Base-by-base conservation (phyloP, 1,140 invertebrate genomes). In the Vanessa atalanta region DNA sequence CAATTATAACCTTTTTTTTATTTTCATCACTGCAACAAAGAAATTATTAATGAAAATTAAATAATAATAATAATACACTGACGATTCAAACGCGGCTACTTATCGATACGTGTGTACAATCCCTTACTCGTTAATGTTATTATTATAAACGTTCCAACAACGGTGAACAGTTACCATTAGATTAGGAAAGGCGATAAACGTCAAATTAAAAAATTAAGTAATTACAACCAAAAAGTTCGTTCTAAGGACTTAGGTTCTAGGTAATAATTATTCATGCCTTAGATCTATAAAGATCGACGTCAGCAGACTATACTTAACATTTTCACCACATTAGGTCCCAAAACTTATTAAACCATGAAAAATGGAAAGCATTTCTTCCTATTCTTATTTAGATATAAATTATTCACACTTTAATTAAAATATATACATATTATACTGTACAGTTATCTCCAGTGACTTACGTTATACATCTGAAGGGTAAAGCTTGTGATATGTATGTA, bases 131-230 rank as follows among this genome's bases (percentile, higher is more conserved):
- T 88, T 90, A 89, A 88, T 87, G 79, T 86, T 85, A 84, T 86
- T 85, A 80, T 89, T 86, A 85, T 85, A 86, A 87, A 89, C 88
- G 90, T 92, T 89, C 87, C 88, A 89, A 74, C 90, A 92, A 92
- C 90, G 90, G 90, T 92, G 90, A 92, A 91, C 88, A 88, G 90
- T 92, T 92, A 92, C 90, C 90, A 91, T 76, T 92, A 91, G 89
- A 81, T 72, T 87, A 89, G 81, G 79, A 51, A 73, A 70, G 89
- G 83, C 87, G 77, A 83, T 72, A 69, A 83, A 82, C 71, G 87
- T 85, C 86, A 79, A 76, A 68, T 83, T 84, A 83, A 85, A 84
- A 85, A 86, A 84, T 85, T 92, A 91, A 92, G 88, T 87, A 87
- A 89, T 89, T 84, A 86, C 86, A 91, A 92, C 90, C 90, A 92